phyloP scores from a whole-genome alignment of 2,113 vertebrate species.

The Poeciliopsis prolifica region DNA sequence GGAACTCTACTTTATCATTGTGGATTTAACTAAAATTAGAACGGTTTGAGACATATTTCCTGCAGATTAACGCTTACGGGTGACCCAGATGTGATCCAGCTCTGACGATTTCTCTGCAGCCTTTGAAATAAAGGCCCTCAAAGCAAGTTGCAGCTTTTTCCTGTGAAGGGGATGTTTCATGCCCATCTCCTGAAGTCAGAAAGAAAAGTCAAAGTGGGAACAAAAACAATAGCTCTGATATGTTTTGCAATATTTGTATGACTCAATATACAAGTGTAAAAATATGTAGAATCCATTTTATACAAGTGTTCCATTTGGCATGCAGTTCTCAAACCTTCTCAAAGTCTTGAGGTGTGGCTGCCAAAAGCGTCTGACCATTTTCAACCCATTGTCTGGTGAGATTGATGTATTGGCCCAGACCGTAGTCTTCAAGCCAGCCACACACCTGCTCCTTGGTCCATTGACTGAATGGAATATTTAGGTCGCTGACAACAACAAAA shows the following conservation, averaged over 20 bases:
- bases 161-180: conserved; percentile 96
- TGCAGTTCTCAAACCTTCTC: conserved; percentile 86
- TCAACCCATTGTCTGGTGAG: conserved; percentile 95
- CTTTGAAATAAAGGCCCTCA: conserved; percentile 89
- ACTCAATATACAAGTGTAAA: background rate
- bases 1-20: background rate
- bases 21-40: conserved; percentile 19
- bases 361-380: conserved; percentile 90
- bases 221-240: background rate
- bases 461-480: conserved; percentile 89
- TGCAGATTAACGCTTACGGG: conserved; percentile 83
- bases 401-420: conserved; percentile 91
- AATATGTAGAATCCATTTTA: too few relatives aligned
- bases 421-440: conserved; percentile 93
- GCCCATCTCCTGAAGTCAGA: conserved; percentile 87
- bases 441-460: conserved; percentile 96
- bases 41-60: background rate
- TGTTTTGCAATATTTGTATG: background rate
- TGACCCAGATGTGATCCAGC: conserved; percentile 97
- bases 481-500: conserved; percentile 62
- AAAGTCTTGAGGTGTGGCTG: conserved; percentile 92
- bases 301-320: background rate
- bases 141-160: conserved; percentile 93
- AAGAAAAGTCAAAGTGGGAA: background rate
- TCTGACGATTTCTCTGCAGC: conserved; percentile 90